Percentiles rank a stretch among this genome's conserved stretches.
phyloP scores from a whole-genome alignment of 2,888 invertebrate genomes.

The Trypoxylon attenuatum region DNA sequence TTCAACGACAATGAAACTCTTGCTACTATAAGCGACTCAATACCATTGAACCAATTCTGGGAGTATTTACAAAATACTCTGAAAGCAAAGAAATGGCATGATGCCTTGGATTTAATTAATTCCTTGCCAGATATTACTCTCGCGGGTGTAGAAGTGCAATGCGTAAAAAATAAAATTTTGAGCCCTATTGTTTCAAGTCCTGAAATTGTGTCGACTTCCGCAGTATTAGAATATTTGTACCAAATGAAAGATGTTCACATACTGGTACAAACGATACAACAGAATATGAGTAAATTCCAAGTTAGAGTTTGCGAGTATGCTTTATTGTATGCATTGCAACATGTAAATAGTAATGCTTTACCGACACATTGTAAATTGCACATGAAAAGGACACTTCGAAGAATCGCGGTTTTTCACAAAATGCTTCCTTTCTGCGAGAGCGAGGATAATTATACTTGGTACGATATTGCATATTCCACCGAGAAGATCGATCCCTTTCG shows the following conservation, averaged over 20 bases:
- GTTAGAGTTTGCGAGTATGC: slow-evolving; percentile 63
- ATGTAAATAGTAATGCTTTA: slow-evolving; percentile 56
- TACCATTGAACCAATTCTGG: slow-evolving; percentile 77
- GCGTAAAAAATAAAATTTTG: slow-evolving; percentile 79
- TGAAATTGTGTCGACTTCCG: slow-evolving; percentile 71
- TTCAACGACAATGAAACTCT: slow-evolving; percentile 79
- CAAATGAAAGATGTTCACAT: slow-evolving; percentile 63
- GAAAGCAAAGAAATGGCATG: slow-evolving; percentile 73
- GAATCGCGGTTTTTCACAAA: slow-evolving; percentile 64
- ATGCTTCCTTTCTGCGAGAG: slow-evolving; percentile 64
- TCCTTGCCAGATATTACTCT: slow-evolving; percentile 78
- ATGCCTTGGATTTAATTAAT: slow-evolving; percentile 75
- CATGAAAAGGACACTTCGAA: slow-evolving; percentile 64
- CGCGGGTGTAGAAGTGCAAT: slow-evolving; percentile 76
- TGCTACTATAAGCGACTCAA: slow-evolving; percentile 78
- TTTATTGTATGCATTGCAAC: slow-evolving; percentile 60
- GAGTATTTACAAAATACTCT: slow-evolving; percentile 75
- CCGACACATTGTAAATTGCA: slow-evolving; percentile 59
- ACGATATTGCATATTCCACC: slow-evolving; percentile 62
- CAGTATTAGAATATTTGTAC: slow-evolving; percentile 60
- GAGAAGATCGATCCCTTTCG: slow-evolving; percentile 76
- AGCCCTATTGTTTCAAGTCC: slow-evolving; percentile 77
- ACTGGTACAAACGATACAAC: slow-evolving; percentile 62
- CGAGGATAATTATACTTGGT: slow-evolving; percentile 58
- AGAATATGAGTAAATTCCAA: slow-evolving; percentile 65